Base-by-base conservation (phyloP, 30 jellyfish, hydroid and myxozoan genomes). In the Pseudorhiza aurosa region DNA sequence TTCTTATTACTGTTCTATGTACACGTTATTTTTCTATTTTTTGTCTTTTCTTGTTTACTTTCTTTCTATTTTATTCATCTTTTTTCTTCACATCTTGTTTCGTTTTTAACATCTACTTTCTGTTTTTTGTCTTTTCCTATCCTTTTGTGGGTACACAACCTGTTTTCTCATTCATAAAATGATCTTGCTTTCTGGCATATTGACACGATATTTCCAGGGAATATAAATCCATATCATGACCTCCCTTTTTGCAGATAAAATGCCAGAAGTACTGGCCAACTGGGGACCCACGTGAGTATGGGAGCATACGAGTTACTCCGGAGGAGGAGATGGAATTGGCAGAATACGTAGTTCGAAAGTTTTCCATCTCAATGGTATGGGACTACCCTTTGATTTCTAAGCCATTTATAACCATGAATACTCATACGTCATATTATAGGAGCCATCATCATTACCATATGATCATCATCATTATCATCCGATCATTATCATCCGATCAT, bases 191-290 rank as follows among this genome's bases (percentile, higher is more conserved):
- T n/a, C n/a, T n/a, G n/a, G n/a, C 25, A 25, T 10, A 10, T 14
- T 25, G 49, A 5, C 7, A 29, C 7, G 24, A 18, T 56, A 11
- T 32, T 8, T 21, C 24, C 10, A 10, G 11, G 12, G 4, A 10
- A 55, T 10, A 7, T 32, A 18, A 30, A 53, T 18, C n/a, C n/a
- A n/a, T n/a, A n/a, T 2, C 8, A 43, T 58, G 8, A 17, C 28
- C 33, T 39, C 10, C 19, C 8, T 27, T 29, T 42, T 33, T 39
- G 2, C 63, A 92, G 98, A 86, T 86, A 63, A 92, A 92, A 69
- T 92, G 98, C 69, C 98, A 92, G 68, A 85, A 85, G 67, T 92
- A 92, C 39, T 92, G 98, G 98, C 98, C 98, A 4, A 63, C 95
- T 0, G 72, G 85, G 3, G 96, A 79, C 49, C 84, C 90, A 18